Percentiles rank a stretch among this genome's conserved stretches.
Evolutionary conservation across 2,797 vertebrate genomes (phyloP).

Genomic region (Pampus argenteus): DNA sequence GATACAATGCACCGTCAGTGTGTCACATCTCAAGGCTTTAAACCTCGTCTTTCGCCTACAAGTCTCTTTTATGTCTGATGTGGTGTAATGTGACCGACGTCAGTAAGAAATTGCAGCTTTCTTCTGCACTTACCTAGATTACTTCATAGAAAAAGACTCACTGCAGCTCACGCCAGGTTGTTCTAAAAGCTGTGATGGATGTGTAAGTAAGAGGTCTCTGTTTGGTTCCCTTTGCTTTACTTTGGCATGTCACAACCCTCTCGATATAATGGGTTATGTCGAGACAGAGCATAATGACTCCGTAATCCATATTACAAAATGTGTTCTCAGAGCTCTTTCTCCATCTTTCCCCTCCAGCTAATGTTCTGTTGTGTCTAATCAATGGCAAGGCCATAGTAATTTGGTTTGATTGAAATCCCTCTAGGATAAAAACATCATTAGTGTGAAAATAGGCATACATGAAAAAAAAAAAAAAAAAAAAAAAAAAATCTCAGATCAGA

Average conservation of each 20-base stretch:
- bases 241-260: slow-evolving; percentile 45
- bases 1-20: not conserved
- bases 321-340: slow-evolving; percentile 55
- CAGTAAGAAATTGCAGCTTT: slow-evolving; percentile 46
- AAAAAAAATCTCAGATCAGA: slow-evolving; percentile 46
- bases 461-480: not conserved
- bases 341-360: slow-evolving; percentile 61
- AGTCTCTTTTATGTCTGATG: slow-evolving; percentile 29
- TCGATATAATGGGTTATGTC: slow-evolving; percentile 50
- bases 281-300: slow-evolving; percentile 59
- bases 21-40: slow-evolving; percentile 8
- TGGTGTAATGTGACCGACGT: slow-evolving; percentile 7
- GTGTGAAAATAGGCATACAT: slow-evolving; percentile 54
- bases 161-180: not conserved
- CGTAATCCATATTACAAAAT: slow-evolving; percentile 64
- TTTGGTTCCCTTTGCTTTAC: slow-evolving; percentile 31
- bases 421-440: slow-evolving; percentile 79
- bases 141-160: slow-evolving; percentile 18
- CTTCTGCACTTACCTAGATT: slow-evolving; percentile 36
- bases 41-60: slow-evolving; percentile 3
- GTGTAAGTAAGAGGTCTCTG: slow-evolving; percentile 17
- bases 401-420: slow-evolving; percentile 81
- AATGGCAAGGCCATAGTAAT: slow-evolving; percentile 69
- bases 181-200: slow-evolving; percentile 17
- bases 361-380: slow-evolving; percentile 78